Evolutionary conservation across 1,140 invertebrate species (phyloP).

Genomic region (Acromyrmex heyeri): DNA sequence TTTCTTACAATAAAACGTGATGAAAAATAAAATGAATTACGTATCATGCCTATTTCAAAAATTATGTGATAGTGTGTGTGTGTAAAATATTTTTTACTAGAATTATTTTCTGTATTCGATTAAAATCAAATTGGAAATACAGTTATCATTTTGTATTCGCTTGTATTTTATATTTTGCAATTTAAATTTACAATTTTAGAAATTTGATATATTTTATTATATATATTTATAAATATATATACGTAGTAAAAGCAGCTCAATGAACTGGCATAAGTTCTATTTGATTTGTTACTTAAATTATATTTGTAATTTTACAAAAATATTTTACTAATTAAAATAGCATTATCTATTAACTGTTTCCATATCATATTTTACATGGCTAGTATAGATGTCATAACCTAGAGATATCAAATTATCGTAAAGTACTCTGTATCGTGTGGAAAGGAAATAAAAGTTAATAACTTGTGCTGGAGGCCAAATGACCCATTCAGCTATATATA

Average conservation of each 20-base stretch:
- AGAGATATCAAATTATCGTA: slow-evolving; percentile 97
- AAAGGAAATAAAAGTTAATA: slow-evolving; percentile 96
- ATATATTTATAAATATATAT: background rate
- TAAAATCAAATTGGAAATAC: background rate
- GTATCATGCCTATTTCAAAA: background rate
- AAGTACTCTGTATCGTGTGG: slow-evolving; percentile 93
- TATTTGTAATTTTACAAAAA: slow-evolving; percentile 44
- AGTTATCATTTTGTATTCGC: background rate
- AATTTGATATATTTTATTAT: background rate
- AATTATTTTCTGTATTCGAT: background rate
- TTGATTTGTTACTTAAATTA: slow-evolving; percentile 15
- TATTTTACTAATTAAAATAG: slow-evolving; percentile 9
- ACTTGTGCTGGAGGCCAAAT: slow-evolving; percentile 94
- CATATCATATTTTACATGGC: slow-evolving; percentile 93
- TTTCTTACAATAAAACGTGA: slow-evolving; percentile 17
- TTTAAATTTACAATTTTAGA: background rate
- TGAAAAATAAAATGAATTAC: background rate
- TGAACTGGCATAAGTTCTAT: background rate
- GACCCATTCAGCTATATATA: slow-evolving; percentile 94
- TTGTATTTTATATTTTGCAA: slow-evolving; percentile 8
- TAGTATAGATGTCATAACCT: slow-evolving; percentile 97
- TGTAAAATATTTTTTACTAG: background rate
- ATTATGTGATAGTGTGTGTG: background rate
- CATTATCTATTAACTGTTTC: slow-evolving; percentile 14
- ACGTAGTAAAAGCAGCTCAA: background rate